Base-by-base conservation (phyloP, 2,797 vertebrate species). In the Acrocephalus scirpaceus region DNA sequence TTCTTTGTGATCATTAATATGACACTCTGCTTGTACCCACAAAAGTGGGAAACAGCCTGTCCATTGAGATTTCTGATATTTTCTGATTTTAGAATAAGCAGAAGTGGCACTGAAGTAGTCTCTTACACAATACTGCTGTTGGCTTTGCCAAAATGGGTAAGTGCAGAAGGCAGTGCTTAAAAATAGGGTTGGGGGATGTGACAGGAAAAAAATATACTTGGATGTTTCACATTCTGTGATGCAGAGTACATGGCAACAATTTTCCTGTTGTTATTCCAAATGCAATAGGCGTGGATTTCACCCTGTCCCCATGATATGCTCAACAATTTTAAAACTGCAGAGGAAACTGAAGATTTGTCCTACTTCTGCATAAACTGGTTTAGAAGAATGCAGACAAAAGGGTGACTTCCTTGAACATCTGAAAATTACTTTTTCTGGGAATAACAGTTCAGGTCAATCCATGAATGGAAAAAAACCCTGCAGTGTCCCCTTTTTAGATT, bases 111-210 rank as follows among this genome's bases (percentile, higher is more conserved):
- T 65, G 71, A 89, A 91, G 71, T 30, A 72, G 57, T 42, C 30
- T 91, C 76, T 58, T 72, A 67, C 27, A 1, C 7, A 40, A 51
- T 64, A 70, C 8, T 48, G 56, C 38, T 8, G 3, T 3, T 66
- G 58, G 38, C 75, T 92, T 85, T 86, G 78, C 74, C 70, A 92
- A 90, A 95, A 90, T 1, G 20, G 44, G 20, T 65, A 86, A 95
- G 51, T 38, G 70, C 74, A 93, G 89, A 87, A 89, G 56, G 62
- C 77, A 88, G 64, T 29, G 48, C 84, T 93, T 95, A 96, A 95
- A 93, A 96, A 96, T 67, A 96, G 60, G 70, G 57, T 13, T 82
- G 27, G 34, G 69, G 78, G 71, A 87, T 79, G 74, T 53, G 51
- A 64, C 71, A 83, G 57, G 84, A 84, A 86, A 88, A 81, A 61